These are phyloP conservation scores for Rhogogaster chlorosoma DNA, from an alignment of 2,888 invertebrate species.

Conservation along the genomic window DNA sequence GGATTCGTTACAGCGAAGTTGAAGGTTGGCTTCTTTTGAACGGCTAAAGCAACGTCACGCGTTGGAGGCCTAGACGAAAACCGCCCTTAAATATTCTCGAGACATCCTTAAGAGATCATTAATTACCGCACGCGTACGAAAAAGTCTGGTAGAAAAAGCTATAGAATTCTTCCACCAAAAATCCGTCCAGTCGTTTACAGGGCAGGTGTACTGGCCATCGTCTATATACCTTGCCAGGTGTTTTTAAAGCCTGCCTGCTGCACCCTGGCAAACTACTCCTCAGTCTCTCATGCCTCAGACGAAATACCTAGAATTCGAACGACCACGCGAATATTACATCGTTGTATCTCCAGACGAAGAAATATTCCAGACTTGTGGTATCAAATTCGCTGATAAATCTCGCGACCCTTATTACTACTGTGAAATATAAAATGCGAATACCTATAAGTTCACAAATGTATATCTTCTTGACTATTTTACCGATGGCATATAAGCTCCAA, in stretches of 20 bases:
- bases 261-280: background rate
- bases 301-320: constrained; percentile 10
- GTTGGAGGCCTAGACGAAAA: background rate
- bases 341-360: background rate
- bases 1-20: constrained; percentile 64
- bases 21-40: constrained; percentile 53
- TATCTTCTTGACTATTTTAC: background rate
- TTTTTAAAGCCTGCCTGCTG: background rate
- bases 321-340: background rate
- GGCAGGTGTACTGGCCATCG: constrained; percentile 2
- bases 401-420: background rate
- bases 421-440: background rate
- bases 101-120: background rate
- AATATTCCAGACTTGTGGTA: background rate
- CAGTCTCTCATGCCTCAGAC: background rate
- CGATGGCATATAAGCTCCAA: background rate
- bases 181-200: background rate
- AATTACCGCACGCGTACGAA: background rate
- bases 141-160: background rate
- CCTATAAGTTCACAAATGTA: background rate
- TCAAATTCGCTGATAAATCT: background rate
- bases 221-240: constrained; percentile 36
- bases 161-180: background rate
- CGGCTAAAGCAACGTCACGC: constrained; percentile 24
- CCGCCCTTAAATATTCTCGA: background rate